phyloP scores from a whole-genome alignment of 1,140 invertebrate species.

The Aporrectodea caliginosa region DNA sequence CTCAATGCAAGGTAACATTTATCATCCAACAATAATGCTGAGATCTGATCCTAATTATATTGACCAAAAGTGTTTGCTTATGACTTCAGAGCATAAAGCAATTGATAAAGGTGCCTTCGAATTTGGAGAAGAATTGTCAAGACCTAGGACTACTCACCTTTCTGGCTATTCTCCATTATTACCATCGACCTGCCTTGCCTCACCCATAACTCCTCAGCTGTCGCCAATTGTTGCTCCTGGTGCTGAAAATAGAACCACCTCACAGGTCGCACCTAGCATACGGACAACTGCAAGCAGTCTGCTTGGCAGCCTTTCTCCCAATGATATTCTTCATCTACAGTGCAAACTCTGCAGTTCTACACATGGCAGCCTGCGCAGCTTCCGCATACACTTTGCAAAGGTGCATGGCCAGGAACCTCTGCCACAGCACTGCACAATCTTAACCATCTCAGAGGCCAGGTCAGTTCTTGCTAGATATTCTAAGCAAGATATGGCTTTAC shows the following conservation, averaged over 20 bases:
- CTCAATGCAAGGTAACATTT: too few species aligned
- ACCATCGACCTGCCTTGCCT: too few species aligned
- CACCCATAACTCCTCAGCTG: constrained; percentile 7
- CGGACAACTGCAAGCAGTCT: not conserved
- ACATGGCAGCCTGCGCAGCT: constrained; percentile 26
- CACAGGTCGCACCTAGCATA: not conserved
- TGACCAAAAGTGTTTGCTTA: too few species aligned
- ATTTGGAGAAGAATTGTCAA: too few species aligned
- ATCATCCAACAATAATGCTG: too few species aligned
- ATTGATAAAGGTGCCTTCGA: too few species aligned
- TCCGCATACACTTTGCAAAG: constrained; percentile 29
- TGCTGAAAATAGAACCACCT: not conserved
- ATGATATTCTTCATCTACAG: constrained; percentile 25
- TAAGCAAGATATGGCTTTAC: not conserved
- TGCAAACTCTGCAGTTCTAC: constrained; percentile 29
- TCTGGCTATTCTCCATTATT: too few species aligned
- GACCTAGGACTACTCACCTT: too few species aligned
- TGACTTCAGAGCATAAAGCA: too few species aligned
- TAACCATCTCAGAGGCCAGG: constrained; percentile 17
- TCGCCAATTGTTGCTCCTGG: not conserved
- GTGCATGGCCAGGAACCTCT: constrained; percentile 26
- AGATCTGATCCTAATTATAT: too few species aligned
- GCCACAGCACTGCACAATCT: constrained; percentile 10
- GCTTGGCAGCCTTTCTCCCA: not conserved
- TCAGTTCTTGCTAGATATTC: not conserved